Evolutionary conservation across 2,797 vertebrate species (phyloP).

Genomic region (Hydrophis major): DNA sequence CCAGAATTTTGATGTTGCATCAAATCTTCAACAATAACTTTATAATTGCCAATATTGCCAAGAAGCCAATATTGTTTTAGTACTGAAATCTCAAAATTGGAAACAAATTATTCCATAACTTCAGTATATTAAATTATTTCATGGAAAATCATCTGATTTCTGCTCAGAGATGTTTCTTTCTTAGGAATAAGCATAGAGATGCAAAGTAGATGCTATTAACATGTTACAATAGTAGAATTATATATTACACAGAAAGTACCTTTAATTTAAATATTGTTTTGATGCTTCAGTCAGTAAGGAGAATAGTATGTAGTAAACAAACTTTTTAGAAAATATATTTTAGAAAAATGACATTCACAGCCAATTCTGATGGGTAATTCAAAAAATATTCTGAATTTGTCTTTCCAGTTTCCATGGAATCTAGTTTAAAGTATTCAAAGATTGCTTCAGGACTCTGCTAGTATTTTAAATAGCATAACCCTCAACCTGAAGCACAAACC

Average conservation of each 20-base stretch:
- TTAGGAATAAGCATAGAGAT: neutral
- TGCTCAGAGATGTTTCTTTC: neutral
- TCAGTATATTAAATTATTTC: neutral
- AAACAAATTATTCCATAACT: neutral
- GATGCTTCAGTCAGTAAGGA: neutral
- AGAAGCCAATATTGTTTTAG: neutral
- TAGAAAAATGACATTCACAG: neutral
- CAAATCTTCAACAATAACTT: neutral
- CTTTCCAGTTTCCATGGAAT: neutral
- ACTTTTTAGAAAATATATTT: neutral
- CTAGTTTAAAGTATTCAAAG: neutral
- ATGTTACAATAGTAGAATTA: neutral
- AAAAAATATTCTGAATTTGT: neutral
- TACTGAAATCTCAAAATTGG: neutral
- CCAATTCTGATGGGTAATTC: neutral
- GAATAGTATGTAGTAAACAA: neutral
- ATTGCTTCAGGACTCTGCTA: neutral
- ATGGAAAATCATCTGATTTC: neutral
- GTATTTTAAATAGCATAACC: neutral
- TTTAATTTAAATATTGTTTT: neutral
- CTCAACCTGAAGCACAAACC: neutral
- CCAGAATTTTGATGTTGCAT: neutral
- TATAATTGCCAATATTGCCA: neutral
- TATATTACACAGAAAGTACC: neutral
- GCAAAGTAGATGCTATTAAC: neutral